Evolutionary conservation across 2,888 invertebrate species (phyloP).

Genomic region (Lepidonotus clava): DNA sequence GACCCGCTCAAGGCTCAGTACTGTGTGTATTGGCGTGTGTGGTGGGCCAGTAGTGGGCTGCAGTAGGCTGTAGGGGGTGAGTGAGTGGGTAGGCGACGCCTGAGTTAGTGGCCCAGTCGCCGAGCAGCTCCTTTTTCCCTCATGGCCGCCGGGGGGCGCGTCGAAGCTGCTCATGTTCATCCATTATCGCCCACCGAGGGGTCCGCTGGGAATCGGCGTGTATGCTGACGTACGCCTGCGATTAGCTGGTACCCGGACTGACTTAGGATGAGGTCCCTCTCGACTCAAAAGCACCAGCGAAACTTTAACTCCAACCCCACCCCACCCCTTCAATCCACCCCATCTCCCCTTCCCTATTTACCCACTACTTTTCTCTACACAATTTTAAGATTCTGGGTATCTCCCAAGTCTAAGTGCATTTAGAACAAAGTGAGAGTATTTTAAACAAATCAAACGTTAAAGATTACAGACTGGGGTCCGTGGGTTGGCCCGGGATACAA

Average conservation of each 20-base stretch:
- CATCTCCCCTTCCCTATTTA: background rate
- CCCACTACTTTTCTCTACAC: background rate
- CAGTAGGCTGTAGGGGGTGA: background rate
- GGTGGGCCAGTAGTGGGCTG: background rate
- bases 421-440: background rate
- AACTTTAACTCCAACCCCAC: background rate
- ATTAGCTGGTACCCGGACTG: conserved; percentile 26
- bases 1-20: too few relatives aligned
- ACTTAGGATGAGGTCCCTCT: conserved; percentile 18
- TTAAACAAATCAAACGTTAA: background rate
- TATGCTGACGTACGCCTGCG: conserved; percentile 16
- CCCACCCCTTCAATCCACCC: background rate
- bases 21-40: background rate
- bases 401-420: background rate
- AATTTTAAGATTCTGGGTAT: background rate
- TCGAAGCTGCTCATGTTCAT: conserved; percentile 34
- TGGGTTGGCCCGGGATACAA: background rate
- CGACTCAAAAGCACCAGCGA: background rate
- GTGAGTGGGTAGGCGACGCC: background rate
- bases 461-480: background rate
- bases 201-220: conserved; percentile 20
- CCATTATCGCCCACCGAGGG: conserved; percentile 37
- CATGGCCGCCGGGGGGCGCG: conserved; percentile 1
- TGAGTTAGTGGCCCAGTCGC: background rate
- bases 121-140: background rate